Conservation (phyloP, 2,113 vertebrate species). For the Otus sunia region DNA sequence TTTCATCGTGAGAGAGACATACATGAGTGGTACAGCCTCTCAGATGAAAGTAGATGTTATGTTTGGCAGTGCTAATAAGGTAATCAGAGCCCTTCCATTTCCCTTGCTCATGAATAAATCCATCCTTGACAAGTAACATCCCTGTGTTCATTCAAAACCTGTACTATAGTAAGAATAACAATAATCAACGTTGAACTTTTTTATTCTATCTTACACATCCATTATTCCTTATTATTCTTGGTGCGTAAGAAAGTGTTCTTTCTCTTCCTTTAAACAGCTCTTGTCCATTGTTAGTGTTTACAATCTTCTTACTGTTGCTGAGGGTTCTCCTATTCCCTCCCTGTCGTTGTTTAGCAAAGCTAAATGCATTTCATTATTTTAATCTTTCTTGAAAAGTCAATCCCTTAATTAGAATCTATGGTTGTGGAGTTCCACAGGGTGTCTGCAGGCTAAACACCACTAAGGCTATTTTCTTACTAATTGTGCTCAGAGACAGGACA, state of each 20-base stretch:
- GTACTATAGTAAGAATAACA: neutral
- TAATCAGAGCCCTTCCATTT: neutral
- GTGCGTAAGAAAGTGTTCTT: neutral
- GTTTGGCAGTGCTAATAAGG: neutral
- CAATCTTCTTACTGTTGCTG: constrained; percentile 19
- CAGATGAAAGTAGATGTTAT: neutral
- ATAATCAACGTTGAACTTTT: neutral
- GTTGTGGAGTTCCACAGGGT: neutral
- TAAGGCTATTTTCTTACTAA: constrained; percentile 41
- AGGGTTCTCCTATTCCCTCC: constrained; percentile 6
- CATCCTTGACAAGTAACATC: neutral
- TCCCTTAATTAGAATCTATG: constrained; percentile 64
- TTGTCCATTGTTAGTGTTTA: constrained; percentile 29
- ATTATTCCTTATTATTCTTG: neutral
- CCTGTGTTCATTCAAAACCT: neutral
- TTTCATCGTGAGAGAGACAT: neutral
- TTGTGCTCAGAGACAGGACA: constrained; percentile 12
- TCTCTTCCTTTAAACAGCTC: constrained; percentile 18
- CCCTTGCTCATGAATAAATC: neutral
- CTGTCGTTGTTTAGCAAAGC: constrained; percentile 16
- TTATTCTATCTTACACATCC: neutral
- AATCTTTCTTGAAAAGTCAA: constrained; percentile 65
- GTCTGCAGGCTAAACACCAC: constrained; percentile 35
- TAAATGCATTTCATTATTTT: constrained; percentile 55
- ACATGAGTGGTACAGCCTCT: neutral